These are phyloP conservation scores for Coregonus ussuriensis DNA, from an alignment of 2,797 vertebrate genomes.

Conservation along the genomic window DNA sequence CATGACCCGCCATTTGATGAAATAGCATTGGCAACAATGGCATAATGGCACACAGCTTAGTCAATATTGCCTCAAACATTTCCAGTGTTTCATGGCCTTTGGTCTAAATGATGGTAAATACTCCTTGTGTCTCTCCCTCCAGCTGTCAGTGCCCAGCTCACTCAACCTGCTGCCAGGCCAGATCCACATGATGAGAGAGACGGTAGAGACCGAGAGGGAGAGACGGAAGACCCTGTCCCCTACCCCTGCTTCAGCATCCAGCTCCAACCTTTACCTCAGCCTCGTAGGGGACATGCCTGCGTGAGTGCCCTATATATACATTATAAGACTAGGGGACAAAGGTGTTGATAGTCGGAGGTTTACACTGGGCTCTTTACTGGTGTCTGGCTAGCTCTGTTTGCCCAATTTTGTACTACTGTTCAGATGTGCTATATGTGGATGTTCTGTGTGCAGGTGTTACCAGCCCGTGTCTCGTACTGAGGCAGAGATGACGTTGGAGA, in stretches of 20 bases:
- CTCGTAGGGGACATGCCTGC: slow-evolving; percentile 59
- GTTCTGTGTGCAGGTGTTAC: slow-evolving; percentile 73
- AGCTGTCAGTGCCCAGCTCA: slow-evolving; percentile 76
- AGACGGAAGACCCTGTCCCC: slow-evolving; percentile 34
- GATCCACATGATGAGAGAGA: slow-evolving; percentile 73
- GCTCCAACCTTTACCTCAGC: slow-evolving; percentile 13
- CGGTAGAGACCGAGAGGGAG: slow-evolving; percentile 70
- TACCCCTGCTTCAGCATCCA: neutral
- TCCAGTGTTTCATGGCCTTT: neutral
- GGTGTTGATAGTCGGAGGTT: no score
- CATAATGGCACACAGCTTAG: neutral
- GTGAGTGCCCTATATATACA: slow-evolving; percentile 57
- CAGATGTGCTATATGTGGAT: neutral
- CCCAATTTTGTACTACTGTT: neutral
- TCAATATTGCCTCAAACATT: neutral
- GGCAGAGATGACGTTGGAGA: slow-evolving; percentile 79
- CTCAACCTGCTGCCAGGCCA: slow-evolving; percentile 86
- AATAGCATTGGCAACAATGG: neutral
- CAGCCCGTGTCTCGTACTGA: slow-evolving; percentile 74
- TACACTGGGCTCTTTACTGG: no score
- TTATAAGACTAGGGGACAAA: no score
- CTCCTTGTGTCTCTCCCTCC: slow-evolving; percentile 25
- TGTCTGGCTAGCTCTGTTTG: neutral
- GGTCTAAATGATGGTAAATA: neutral
- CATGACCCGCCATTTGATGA: neutral